Evolutionary conservation across 2,888 invertebrate genomes (phyloP), one percentile per base, ranked within the genome.

Genomic region (Phoronis australis): DNA sequence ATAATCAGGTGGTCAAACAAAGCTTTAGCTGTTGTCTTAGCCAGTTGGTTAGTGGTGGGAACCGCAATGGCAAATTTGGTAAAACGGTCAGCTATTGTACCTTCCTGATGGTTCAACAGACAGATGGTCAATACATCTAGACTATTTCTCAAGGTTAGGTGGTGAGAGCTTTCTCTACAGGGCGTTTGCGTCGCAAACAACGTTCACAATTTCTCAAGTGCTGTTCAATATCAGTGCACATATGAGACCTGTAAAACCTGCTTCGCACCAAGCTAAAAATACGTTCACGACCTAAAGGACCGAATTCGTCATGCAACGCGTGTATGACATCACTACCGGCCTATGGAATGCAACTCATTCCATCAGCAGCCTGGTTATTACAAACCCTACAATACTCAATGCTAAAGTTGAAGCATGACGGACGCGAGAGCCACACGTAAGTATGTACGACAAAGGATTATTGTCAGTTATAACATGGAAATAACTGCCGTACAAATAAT

Each of bases 1-100:
- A 47, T 42, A 21, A 58, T 31, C 18, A 49, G 51, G 12, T 54
- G 26, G 9, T 56, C 48, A 24, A 39, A 42, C 12, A 57, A 41
- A n/a, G 42, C 50, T 39, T 44, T 45, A 21, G 49, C 45, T 22
- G 49, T 49, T 9, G 42, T 49, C 23, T 44, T 39, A n/a, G 49
- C 45, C 18, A 45, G 43, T 15, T 26, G 41, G 24, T 49, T 49
- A n/a, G 21, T 37, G 6, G 45, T 40, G 21, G 48, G 48, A 6
- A 43, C 15, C 4, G 48, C 48, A 26, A 35, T 21, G 3, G 43
- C 43, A 37, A 37, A 49, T n/a, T 26, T 39, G 3, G 49, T 45
- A 22, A 49, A 49, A 31, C 45, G 45, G 18, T 49, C 49, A 3
- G 4, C 27, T n/a, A 26, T 40, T 45, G 4, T 45, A 42, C 26